These are phyloP conservation scores for Mimachlamys varia DNA, from an alignment of 2,888 invertebrate species.

Conservation along the genomic window DNA sequence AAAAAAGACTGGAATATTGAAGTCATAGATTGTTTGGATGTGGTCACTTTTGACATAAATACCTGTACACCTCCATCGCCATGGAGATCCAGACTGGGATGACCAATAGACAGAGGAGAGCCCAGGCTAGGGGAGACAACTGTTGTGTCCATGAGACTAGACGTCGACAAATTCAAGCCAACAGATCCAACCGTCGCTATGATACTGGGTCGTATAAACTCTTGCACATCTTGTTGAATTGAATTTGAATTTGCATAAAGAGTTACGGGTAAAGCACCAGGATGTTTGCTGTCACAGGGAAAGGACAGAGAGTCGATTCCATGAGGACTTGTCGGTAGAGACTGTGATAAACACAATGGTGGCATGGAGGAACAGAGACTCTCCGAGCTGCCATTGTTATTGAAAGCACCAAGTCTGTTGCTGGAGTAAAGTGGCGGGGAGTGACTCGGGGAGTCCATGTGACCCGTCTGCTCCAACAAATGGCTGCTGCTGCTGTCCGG, in stretches of 20 bases:
- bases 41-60: background rate
- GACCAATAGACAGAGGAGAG: background rate
- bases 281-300: constrained; percentile 1
- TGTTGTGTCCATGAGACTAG: constrained; percentile 29
- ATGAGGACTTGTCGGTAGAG: background rate
- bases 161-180: constrained; percentile 3
- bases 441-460: constrained; percentile 10
- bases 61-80: background rate
- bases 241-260: background rate
- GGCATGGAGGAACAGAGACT: background rate
- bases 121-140: constrained; percentile 19
- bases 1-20: too few species aligned
- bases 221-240: constrained; percentile 24
- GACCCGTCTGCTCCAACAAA: background rate
- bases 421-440: constrained; percentile 22
- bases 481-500: background rate
- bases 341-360: background rate
- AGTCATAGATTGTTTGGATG: too few species aligned
- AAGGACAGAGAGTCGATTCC: background rate
- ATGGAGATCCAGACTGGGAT: constrained; percentile 15
- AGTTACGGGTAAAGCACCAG: constrained; percentile 1
- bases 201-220: constrained; percentile 6
- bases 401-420: constrained; percentile 16
- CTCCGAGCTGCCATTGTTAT: constrained; percentile 23
- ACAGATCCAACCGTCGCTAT: background rate